Evolutionary conservation across 2,888 invertebrate genomes (phyloP).

Genomic region (Rhamnusium bicolor): DNA sequence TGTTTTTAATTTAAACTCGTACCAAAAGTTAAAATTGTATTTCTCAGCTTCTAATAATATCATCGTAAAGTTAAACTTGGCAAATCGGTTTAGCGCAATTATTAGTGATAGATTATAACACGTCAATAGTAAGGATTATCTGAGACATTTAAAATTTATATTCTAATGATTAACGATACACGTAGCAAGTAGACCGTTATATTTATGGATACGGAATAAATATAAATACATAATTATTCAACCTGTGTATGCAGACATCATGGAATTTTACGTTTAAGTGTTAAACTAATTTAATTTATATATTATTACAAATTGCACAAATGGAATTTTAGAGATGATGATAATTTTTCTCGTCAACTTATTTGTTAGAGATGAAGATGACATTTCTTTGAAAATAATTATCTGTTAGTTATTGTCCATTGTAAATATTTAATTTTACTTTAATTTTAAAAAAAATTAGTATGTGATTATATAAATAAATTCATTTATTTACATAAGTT

Average conservation of each 20-base stretch:
- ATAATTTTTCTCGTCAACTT: conserved; percentile 11
- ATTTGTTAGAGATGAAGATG: too few species aligned
- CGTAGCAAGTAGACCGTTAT: not conserved
- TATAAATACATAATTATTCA: conserved; percentile 7
- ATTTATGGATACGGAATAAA: not conserved
- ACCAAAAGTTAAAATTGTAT: too few species aligned
- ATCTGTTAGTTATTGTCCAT: too few species aligned
- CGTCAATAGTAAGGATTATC: not conserved
- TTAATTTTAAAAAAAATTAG: too few species aligned
- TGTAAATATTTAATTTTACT: too few species aligned
- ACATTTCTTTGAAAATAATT: too few species aligned
- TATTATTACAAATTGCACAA: conserved; percentile 4
- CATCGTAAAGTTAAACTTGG: too few species aligned
- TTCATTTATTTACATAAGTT: too few species aligned
- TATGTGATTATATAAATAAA: too few species aligned
- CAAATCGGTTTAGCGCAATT: not conserved
- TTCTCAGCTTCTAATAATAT: not conserved
- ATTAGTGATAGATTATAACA: not conserved
- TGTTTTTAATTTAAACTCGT: too few species aligned
- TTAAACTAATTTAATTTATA: conserved; percentile 31
- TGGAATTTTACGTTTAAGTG: conserved; percentile 26
- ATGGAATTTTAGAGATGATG: conserved; percentile 25
- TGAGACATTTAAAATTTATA: not conserved
- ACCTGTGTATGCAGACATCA: conserved; percentile 11
- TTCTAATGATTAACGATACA: not conserved